Conservation (phyloP, 1,140 invertebrate species). For the Lordiphosa mommai region DNA sequence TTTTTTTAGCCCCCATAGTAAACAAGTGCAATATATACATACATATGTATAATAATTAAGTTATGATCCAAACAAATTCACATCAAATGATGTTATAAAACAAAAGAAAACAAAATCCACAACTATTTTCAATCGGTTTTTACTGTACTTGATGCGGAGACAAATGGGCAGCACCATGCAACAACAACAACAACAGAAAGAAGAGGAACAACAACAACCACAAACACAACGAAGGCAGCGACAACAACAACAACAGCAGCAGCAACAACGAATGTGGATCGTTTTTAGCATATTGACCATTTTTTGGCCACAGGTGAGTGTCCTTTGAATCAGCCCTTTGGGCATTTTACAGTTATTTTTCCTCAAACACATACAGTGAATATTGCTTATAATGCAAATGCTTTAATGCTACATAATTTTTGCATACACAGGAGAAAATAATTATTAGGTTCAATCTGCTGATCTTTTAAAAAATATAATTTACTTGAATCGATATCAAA, state of each 20-base stretch:
- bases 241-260: constrained; percentile 12
- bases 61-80: constrained; percentile 30
- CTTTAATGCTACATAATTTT: no score
- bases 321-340: no score
- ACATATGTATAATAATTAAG: no score
- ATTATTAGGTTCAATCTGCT: no score
- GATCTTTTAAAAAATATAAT: no score
- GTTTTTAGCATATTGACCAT: constrained; percentile 56
- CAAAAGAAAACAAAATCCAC: constrained; percentile 9
- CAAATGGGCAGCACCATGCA: constrained; percentile 44
- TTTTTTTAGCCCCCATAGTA: constrained; percentile 18
- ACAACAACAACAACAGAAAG: constrained; percentile 21
- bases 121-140: constrained; percentile 33
- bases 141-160: constrained; percentile 41
- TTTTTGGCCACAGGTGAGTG: constrained; percentile 57
- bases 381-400: no score
- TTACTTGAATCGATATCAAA: no score
- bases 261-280: constrained; percentile 35
- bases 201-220: constrained; percentile 10
- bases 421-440: no score
- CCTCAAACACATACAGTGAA: no score
- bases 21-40: constrained; percentile 65
- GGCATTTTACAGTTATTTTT: no score
- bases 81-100: constrained; percentile 29
- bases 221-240: constrained; percentile 16